Conservation (phyloP, 2,888 invertebrate species). For the Ommatoiulus sabulosus region DNA sequence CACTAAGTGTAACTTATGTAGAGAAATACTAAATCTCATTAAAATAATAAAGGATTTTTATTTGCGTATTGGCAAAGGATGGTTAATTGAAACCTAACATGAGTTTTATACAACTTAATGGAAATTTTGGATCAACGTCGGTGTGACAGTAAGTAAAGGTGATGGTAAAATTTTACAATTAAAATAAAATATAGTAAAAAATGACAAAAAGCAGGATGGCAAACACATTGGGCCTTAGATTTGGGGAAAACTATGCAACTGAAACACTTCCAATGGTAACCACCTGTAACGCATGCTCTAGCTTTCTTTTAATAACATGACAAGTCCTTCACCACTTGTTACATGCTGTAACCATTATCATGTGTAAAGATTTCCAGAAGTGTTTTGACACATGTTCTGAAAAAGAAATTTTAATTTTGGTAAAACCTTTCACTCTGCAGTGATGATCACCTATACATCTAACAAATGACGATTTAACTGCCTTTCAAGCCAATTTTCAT, state of each 20-base stretch:
- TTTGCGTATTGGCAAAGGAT: neutral
- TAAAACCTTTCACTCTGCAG: too few species aligned
- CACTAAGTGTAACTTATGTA: neutral
- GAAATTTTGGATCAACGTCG: neutral
- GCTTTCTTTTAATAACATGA: neutral
- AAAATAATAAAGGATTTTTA: neutral
- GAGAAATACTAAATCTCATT: neutral
- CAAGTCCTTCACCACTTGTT: too few species aligned
- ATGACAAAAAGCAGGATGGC: slow-evolving; percentile 20
- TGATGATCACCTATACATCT: too few species aligned
- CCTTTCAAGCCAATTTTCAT: too few species aligned
- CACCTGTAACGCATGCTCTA: neutral
- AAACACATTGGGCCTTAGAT: neutral
- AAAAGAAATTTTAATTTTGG: too few species aligned
- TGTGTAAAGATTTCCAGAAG: too few species aligned
- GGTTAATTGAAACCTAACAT: neutral
- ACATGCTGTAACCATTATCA: too few species aligned
- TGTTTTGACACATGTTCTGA: too few species aligned
- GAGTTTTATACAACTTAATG: neutral
- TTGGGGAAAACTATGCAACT: neutral
- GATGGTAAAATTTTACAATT: neutral
- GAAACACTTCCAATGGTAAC: neutral
- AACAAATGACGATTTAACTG: too few species aligned
- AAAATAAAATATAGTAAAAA: slow-evolving; percentile 7
- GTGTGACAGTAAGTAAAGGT: neutral